These are phyloP conservation scores for Geotrupes spiniger DNA, from an alignment of 2,888 invertebrate species.

Conservation along the genomic window DNA sequence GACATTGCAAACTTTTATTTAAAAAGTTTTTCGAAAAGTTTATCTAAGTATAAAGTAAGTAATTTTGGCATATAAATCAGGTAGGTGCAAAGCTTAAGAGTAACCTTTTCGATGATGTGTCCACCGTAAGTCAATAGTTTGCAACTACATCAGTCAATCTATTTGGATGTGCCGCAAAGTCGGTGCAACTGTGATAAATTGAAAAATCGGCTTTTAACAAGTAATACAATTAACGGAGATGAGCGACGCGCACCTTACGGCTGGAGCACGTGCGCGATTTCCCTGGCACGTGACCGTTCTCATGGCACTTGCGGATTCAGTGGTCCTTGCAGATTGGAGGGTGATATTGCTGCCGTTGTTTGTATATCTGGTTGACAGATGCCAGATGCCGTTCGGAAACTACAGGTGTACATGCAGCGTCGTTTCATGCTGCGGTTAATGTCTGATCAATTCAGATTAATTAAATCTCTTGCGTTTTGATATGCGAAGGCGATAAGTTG, in stretches of 20 bases:
- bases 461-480: constrained; percentile 18
- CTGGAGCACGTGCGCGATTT: constrained; percentile 45
- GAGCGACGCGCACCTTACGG: constrained; percentile 33
- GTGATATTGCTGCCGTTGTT: constrained; percentile 37
- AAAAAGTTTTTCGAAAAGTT: too few relatives aligned
- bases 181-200: too few relatives aligned
- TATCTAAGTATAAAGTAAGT: too few relatives aligned
- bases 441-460: constrained; percentile 20
- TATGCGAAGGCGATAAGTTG: too few relatives aligned
- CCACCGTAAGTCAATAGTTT: too few relatives aligned
- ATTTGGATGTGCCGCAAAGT: too few relatives aligned
- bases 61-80: too few relatives aligned
- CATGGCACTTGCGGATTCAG: constrained; percentile 44
- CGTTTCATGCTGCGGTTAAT: constrained; percentile 23
- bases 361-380: constrained; percentile 38
- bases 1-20: too few relatives aligned
- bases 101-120: too few relatives aligned
- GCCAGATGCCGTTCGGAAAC: constrained; percentile 34
- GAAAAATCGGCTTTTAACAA: too few relatives aligned
- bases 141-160: too few relatives aligned
- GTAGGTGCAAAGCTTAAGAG: too few relatives aligned
- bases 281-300: constrained; percentile 49
- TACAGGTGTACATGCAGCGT: constrained; percentile 32
- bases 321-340: constrained; percentile 41
- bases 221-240: constrained; percentile 4